Evolutionary conservation across 2,797 vertebrate genomes (phyloP), one percentile per base, ranked within the genome.

Genomic region (Anolis apletophallus): DNA sequence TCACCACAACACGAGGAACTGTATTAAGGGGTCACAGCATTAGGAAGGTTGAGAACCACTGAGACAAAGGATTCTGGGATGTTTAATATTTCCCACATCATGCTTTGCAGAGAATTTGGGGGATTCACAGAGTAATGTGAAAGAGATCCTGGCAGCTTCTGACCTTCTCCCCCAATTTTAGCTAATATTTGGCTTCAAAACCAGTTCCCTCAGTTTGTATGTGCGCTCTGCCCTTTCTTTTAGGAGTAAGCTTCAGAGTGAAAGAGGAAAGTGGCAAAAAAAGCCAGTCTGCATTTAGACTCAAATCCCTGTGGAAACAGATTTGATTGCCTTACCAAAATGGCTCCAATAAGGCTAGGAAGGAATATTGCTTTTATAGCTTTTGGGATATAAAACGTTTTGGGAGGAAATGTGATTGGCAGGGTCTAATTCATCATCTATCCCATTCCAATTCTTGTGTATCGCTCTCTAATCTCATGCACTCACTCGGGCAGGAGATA

Each of bases 351-450:
- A 96, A 95, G 96, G 95, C 91, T 94, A 94, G 95, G 89, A 93
- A 95, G 93, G 96, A 95, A 96, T 96, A 96, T 96, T 97, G 95
- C 96, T 96, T 96, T 96, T 96, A 96, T 95, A 95, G 95, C 95
- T 96, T 96, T 96, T 86, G 96, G 95, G 96, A 95, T 95, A 96
- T 96, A 96, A 96, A 96, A 91, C 95, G 95, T 95, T 96, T 96
- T 95, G 52, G n/a, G 34, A 2, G 88, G 95, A 96, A 96, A 14
- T 92, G 95, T 93, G 95, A 94, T 95, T 96, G 95, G 94, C 91
- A 89, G 71, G 59, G 90, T 91, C 95, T 96, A 95, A 96, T 96
- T 95, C 93, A 95, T 96, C 96, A 96, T 93, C 95, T 95, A 84
- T 94, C 94, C 90, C 86, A 3, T 94, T 93, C 91, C 19, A 57